Percentiles rank a stretch among this genome's conserved stretches.
Conservation (phyloP, 2,888 invertebrate genomes). For the Drosophila leonis region DNA sequence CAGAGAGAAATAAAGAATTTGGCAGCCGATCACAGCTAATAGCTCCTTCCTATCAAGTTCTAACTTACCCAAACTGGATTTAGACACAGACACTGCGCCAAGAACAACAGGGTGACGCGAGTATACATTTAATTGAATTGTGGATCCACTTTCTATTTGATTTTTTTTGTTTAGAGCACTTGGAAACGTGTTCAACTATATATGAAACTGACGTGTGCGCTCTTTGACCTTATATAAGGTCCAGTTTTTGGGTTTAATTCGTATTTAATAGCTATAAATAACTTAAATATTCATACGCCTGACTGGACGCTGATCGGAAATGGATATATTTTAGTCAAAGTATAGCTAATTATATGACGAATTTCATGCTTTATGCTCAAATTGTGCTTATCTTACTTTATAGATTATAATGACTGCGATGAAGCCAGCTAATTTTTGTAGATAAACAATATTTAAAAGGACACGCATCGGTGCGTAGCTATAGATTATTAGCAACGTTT, state of each 20-base stretch:
- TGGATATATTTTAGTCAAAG: not conserved
- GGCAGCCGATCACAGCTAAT: too few species aligned
- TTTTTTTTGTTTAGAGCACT: not conserved
- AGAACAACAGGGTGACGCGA: constrained; percentile 18
- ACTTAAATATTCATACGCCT: constrained; percentile 45
- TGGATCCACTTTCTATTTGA: not conserved
- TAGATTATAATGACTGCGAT: constrained; percentile 22
- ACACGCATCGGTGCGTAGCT: constrained; percentile 40
- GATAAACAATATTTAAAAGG: constrained; percentile 2
- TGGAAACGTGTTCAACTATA: constrained; percentile 5
- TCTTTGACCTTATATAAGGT: constrained; percentile 44
- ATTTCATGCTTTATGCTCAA: constrained; percentile 27
- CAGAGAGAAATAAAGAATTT: not conserved
- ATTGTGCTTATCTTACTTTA: not conserved
- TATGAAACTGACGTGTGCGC: constrained; percentile 5
- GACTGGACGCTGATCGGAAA: constrained; percentile 33
- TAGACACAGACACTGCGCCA: constrained; percentile 46
- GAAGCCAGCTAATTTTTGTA: not conserved
- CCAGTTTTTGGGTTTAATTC: constrained; percentile 16
- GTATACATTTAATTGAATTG: constrained; percentile 41
- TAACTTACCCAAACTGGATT: constrained; percentile 58
- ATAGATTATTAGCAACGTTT: constrained; percentile 1
- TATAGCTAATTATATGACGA: not conserved
- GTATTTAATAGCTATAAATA: constrained; percentile 49
- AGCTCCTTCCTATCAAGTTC: not conserved